Conservation (phyloP, 2,113 vertebrate species). For the Mohoua ochrocephala region DNA sequence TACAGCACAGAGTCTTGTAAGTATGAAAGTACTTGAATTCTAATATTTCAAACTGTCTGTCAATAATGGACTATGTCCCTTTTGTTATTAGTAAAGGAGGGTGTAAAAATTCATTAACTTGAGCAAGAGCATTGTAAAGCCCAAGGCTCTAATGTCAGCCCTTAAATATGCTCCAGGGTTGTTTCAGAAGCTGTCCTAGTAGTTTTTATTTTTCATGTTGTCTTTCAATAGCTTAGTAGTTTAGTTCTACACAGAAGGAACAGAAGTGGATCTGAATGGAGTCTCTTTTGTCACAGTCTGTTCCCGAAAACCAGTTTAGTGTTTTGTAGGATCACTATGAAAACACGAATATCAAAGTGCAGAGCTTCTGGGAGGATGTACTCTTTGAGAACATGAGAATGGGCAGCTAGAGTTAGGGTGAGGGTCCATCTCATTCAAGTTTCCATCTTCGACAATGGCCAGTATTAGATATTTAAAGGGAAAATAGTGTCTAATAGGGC, state of each 20-base stretch:
- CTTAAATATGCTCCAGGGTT: background rate
- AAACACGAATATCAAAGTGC: background rate
- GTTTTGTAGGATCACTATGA: background rate
- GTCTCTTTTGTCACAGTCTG: background rate
- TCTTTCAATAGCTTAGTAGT: background rate
- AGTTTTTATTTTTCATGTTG: background rate
- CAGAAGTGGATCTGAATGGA: background rate
- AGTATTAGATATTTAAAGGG: background rate
- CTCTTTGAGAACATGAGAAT: background rate
- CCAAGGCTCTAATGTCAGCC: background rate
- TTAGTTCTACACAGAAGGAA: background rate
- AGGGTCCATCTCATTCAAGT: accelerated
- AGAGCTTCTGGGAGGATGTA: background rate
- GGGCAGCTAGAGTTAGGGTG: background rate
- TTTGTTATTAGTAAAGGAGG: background rate
- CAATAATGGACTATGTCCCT: background rate
- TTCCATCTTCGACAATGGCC: background rate
- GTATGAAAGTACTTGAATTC: conserved; percentile 28
- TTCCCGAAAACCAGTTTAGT: accelerated
- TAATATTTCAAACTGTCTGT: background rate
- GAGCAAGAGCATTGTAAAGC: background rate
- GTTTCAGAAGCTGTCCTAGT: background rate
- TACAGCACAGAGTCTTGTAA: conserved; percentile 59
- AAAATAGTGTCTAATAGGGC: background rate
- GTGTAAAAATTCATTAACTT: background rate